phyloP scores from a whole-genome alignment of 2,888 invertebrate genomes.

The Cyrtodaria siliqua region DNA sequence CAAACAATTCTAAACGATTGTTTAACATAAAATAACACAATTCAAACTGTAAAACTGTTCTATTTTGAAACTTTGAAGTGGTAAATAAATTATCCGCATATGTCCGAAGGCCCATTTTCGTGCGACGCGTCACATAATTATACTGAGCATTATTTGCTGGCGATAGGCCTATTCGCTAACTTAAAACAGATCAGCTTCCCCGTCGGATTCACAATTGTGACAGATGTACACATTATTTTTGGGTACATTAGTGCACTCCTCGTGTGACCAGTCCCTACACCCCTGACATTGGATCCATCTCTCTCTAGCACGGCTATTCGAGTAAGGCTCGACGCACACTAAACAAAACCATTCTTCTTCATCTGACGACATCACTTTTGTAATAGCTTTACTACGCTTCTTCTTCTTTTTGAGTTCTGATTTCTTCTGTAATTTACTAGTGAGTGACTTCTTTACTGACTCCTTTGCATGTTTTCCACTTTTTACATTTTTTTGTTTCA shows the following conservation, averaged over 20 bases:
- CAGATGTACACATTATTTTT: constrained; percentile 32
- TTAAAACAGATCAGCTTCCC: constrained; percentile 8
- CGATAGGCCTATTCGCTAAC: too few relatives aligned
- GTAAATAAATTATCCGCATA: too few relatives aligned
- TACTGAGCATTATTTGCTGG: too few relatives aligned
- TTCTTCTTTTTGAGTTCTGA: constrained; percentile 15
- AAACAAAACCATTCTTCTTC: constrained; percentile 41
- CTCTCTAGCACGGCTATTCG: constrained; percentile 26
- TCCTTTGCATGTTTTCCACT: constrained; percentile 1
- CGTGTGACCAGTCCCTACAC: constrained; percentile 35
- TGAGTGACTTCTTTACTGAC: constrained; percentile 11
- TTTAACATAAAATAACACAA: too few relatives aligned
- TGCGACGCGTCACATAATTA: too few relatives aligned
- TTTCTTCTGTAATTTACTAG: constrained; percentile 14
- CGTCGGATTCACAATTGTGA: constrained; percentile 39
- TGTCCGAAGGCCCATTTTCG: too few relatives aligned
- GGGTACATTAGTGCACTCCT: constrained; percentile 28
- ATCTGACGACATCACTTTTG: constrained; percentile 11
- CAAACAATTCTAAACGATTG: too few relatives aligned
- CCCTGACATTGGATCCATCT: constrained; percentile 29
- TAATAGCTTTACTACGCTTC: constrained; percentile 6
- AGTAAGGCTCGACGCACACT: constrained; percentile 32
- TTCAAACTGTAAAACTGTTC: too few relatives aligned
- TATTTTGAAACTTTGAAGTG: too few relatives aligned
- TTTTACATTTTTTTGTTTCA: constrained; percentile 14